phyloP scores from a whole-genome alignment of 2,888 invertebrate species.

The Athetis lepigone region DNA sequence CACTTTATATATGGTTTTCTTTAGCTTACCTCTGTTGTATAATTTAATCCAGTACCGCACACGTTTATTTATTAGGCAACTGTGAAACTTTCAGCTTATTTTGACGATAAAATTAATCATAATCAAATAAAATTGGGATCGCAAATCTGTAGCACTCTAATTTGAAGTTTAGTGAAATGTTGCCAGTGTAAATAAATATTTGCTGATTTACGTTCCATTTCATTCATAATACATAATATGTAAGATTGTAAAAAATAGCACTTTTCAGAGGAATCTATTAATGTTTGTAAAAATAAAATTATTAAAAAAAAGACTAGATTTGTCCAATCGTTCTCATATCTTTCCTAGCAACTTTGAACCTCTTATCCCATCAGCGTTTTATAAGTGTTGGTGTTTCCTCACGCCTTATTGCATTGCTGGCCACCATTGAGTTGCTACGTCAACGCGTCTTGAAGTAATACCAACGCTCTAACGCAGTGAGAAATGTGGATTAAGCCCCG shows the following conservation, averaged over 20 bases:
- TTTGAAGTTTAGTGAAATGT: constrained; percentile 62
- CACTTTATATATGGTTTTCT: constrained; percentile 10
- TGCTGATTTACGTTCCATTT: constrained; percentile 43
- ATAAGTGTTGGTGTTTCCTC: no score
- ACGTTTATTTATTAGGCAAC: constrained; percentile 44
- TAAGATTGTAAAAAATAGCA: not conserved
- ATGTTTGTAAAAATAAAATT: no score
- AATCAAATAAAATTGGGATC: constrained; percentile 61
- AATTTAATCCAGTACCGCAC: constrained; percentile 32
- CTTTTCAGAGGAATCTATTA: not conserved
- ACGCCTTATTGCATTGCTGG: no score
- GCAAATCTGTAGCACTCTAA: constrained; percentile 56
- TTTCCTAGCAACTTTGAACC: no score
- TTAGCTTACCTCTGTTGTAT: constrained; percentile 55
- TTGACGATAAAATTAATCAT: constrained; percentile 61
- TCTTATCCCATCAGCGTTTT: no score
- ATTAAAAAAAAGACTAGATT: no score
- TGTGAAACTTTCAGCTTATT: constrained; percentile 54
- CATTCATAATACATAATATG: not conserved
- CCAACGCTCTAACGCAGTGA: no score
- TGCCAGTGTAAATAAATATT: constrained; percentile 44
- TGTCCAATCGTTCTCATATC: no score
- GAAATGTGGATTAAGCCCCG: no score
- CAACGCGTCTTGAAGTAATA: no score
- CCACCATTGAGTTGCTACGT: no score